A percentile compares a stretch with the other conserved stretches of the same genome.
phyloP scores from a whole-genome alignment of 2,888 invertebrate genomes.

The Drosophila putrida region DNA sequence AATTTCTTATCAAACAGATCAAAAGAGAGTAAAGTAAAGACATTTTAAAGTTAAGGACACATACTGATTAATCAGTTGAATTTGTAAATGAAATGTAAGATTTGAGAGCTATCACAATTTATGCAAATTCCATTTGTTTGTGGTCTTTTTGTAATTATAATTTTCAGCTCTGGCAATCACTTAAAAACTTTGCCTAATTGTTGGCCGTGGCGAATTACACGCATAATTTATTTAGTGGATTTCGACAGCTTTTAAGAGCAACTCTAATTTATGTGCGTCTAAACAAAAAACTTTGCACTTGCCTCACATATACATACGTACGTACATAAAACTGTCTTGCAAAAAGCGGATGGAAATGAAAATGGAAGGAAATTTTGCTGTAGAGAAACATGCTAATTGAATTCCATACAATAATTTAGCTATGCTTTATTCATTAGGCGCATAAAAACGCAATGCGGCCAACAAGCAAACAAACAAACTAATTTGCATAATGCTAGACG shows the following conservation, averaged over 20 bases:
- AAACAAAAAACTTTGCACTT: conserved; percentile 50
- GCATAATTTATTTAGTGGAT: conserved; percentile 71
- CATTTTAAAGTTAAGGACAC: neutral
- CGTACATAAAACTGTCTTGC: neutral
- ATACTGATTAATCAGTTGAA: neutral
- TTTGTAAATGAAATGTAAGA: conserved; percentile 27
- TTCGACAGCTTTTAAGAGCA: conserved; percentile 16
- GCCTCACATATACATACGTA: conserved; percentile 1
- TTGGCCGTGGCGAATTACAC: conserved; percentile 57
- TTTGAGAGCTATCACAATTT: conserved; percentile 27
- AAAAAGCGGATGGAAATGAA: neutral
- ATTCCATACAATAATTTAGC: conserved; percentile 69
- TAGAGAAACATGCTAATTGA: conserved; percentile 63
- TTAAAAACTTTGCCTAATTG: conserved; percentile 48
- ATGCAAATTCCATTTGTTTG: conserved; percentile 23
- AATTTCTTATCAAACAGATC: neutral
- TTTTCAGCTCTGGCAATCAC: conserved; percentile 40
- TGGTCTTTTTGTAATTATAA: conserved; percentile 33
- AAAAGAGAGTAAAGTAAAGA: neutral
- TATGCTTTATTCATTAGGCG: conserved; percentile 71
- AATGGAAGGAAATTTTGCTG: neutral
- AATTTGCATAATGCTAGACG: conserved; percentile 63
- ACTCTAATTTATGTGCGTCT: conserved; percentile 40
- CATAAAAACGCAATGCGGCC: conserved; percentile 54
- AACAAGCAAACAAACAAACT: conserved; percentile 55